phyloP scores from a whole-genome alignment of 2,888 invertebrate species.

The Dasysyrphus albostriatus region DNA sequence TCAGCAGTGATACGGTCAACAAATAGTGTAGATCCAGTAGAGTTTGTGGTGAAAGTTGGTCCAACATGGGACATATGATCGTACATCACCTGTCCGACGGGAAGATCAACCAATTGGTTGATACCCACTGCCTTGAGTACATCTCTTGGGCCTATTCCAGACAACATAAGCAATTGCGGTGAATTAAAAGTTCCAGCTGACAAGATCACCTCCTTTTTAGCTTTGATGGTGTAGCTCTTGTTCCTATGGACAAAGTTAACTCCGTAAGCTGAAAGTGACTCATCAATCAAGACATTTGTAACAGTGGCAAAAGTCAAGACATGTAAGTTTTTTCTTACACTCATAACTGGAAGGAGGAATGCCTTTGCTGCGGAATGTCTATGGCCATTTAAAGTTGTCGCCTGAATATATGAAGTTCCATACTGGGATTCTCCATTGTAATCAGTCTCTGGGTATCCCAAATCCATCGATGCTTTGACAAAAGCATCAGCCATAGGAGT shows the following conservation, averaged over 20 bases:
- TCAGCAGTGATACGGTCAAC: conserved; percentile 74
- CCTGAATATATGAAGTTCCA: conserved; percentile 86
- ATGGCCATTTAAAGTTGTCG: conserved; percentile 85
- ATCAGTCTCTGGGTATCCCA: conserved; percentile 86
- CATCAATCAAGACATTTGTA: conserved; percentile 84
- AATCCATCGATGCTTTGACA: conserved; percentile 85
- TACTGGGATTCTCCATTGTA: conserved; percentile 86
- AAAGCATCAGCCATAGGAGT: conserved; percentile 86
- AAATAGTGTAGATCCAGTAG: conserved; percentile 43
- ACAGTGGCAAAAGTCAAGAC: conserved; percentile 84
- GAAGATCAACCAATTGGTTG: not conserved
- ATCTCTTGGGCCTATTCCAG: conserved; percentile 85
- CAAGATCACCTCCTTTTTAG: conserved; percentile 92
- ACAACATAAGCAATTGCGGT: conserved; percentile 95
- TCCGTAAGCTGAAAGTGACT: conserved; percentile 83
- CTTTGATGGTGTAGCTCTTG: conserved; percentile 84
- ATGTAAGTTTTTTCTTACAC: conserved; percentile 84
- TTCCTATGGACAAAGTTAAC: conserved; percentile 84
- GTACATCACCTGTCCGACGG: conserved; percentile 85
- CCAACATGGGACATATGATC: conserved; percentile 84
- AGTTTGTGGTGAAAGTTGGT: conserved; percentile 84
- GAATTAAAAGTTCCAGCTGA: conserved; percentile 95
- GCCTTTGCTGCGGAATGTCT: conserved; percentile 85
- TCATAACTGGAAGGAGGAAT: conserved; percentile 84
- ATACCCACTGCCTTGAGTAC: not conserved